Evolutionary conservation across 2,888 invertebrate species (phyloP).

Genomic region (Schizaphis graminum): DNA sequence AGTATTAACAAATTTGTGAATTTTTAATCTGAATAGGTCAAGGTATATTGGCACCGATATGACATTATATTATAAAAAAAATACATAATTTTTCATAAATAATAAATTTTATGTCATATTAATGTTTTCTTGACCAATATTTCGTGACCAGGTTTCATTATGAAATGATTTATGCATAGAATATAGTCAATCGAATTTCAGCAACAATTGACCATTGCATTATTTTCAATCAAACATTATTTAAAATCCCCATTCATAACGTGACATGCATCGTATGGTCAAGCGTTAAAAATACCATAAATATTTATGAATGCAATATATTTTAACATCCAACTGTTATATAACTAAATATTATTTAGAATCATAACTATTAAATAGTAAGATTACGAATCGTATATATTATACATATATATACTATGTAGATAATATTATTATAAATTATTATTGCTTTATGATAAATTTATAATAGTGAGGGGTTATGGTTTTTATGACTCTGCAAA

Average conservation of each 20-base stretch:
- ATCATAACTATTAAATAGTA: not conserved
- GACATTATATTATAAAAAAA: not conserved
- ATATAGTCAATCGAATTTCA: not conserved
- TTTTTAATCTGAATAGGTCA: not conserved
- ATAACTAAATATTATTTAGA: constrained; percentile 1
- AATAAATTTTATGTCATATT: not conserved
- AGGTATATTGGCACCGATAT: not conserved
- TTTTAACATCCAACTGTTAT: not conserved
- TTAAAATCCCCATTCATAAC: not conserved
- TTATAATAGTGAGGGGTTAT: not conserved
- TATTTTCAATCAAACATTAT: constrained; percentile 2
- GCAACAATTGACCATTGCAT: not conserved
- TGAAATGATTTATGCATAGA: not conserved
- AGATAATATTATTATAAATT: not conserved
- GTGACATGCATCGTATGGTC: not conserved
- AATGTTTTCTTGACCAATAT: not conserved
- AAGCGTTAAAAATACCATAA: not conserved
- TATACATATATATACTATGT: not conserved
- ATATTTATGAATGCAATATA: constrained; percentile 2
- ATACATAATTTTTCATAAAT: not conserved
- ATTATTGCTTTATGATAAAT: not conserved
- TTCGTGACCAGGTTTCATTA: not conserved
- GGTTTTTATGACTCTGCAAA: not conserved
- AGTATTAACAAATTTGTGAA: not conserved
- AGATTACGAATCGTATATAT: not conserved